Evolutionary conservation across 2,888 invertebrate genomes (phyloP).

Genomic region (Timema podura): DNA sequence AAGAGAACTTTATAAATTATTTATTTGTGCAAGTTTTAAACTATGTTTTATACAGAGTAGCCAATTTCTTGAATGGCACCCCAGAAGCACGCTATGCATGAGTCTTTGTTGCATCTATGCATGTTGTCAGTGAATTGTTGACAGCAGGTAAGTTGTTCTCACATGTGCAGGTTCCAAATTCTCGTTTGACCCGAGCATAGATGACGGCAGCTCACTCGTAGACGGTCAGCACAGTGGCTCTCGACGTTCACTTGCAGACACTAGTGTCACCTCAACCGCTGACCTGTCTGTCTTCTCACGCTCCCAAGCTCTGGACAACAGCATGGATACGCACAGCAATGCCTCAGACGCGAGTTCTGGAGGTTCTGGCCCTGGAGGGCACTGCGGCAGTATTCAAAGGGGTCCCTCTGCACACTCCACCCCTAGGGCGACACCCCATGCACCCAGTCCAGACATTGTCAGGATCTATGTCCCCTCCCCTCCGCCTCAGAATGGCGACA

Average conservation of each 20-base stretch:
- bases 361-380: constrained; percentile 29
- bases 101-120: too few relatives aligned
- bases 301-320: constrained; percentile 69
- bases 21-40: too few relatives aligned
- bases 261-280: constrained; percentile 78
- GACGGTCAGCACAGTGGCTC: constrained; percentile 60
- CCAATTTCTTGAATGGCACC: too few relatives aligned
- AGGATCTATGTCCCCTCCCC: constrained; percentile 62
- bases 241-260: constrained; percentile 74
- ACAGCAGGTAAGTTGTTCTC: too few relatives aligned
- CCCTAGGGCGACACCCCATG: constrained; percentile 59
- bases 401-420: constrained; percentile 58
- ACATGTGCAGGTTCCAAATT: constrained; percentile 56
- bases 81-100: too few relatives aligned
- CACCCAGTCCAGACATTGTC: constrained; percentile 67
- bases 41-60: too few relatives aligned
- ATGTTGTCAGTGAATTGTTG: too few relatives aligned
- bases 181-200: constrained; percentile 60
- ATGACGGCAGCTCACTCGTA: constrained; percentile 65
- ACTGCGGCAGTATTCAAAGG: constrained; percentile 48
- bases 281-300: constrained; percentile 71
- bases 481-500: constrained; percentile 46
- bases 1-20: too few relatives aligned
- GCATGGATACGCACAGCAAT: constrained; percentile 71
- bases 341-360: constrained; percentile 64